Base-by-base conservation (phyloP, 2,113 vertebrate species). In the Urocolius indicus region DNA sequence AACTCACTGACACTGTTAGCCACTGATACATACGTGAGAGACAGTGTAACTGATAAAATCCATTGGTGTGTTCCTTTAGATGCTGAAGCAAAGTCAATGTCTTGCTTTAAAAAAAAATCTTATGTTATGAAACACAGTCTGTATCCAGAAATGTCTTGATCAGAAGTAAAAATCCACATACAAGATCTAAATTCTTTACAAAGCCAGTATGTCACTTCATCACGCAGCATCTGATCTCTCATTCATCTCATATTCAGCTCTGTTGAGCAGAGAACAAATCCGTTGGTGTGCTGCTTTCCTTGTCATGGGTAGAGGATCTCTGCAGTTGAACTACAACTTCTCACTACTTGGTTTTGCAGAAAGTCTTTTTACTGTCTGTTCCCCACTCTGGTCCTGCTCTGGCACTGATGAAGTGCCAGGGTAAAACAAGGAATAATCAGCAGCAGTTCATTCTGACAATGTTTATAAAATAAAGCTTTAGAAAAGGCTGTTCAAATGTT, bases 401-500 rank as follows among this genome's bases (percentile, higher is more conserved):
- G 67, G 65, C 72, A 90, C 86, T 93, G 90, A 71, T 94, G 87
- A 49, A 68, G 71, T 78, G 68, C 38, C 79, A 84, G 86, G 61
- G 29, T 93, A 59, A 94, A 94, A 65, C 16, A 46, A 80, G 85
- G 85, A 94, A 72, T 76, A 84, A 67, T 72, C 66, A 89, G 36
- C 57, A 96, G 21, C 61, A 51, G 80, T 90, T 92, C 68, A 13
- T 88, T 86, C 57, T 94, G 93, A 89, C 54, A 75, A 8, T 66
- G 49, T 92, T 90, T 87, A 73, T 89, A 66, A 92, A 93, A 79
- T 76, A 93, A 78, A 72, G 45, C 61, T 68, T 96, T 66, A 90
- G 71, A 79, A 91, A 90, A 86, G 80, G n/a, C 55, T 93, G 54
- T 89, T 91, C 26, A 71, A 62, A 26, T 94, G 77, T 91, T 95